Base-by-base conservation (phyloP, 92 coral and sea anemone genomes). In the Porites rus region DNA sequence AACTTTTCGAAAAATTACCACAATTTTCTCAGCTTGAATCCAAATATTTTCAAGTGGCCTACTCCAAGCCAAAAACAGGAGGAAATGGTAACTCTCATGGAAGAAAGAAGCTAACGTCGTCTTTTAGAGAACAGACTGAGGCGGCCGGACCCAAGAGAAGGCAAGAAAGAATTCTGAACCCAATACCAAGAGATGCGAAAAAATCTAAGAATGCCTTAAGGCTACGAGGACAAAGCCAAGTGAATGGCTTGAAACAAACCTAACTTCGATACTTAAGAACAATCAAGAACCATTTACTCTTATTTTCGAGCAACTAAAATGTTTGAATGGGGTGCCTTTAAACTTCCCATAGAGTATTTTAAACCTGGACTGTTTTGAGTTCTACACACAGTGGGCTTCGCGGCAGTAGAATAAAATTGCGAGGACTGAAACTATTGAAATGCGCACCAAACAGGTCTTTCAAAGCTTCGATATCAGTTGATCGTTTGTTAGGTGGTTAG, bases 31-130 rank as follows among this genome's bases (percentile, higher is more conserved):
- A 51, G 18, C 21, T 51, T 1, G 28, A 71, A 10, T 69, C 86
- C n/a, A 59, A 31, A 2, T 81, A 53, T 56, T 81, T 81, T 51
- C 54, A 81, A 16, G 63, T 81, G 20, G 70, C 25, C 59, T 81
- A 81, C 43, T 68, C 77, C 28, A 59, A 81, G 20, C 86, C 86
- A 19, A 72, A 18, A 22, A 72, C 77, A 28, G 24, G 1, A 8
- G 20, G 46, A 56, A 70, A 58, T 31, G 1, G 7, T 54, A 51
- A 38, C 14, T 54, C 7, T 2, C 19, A 8, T 58, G 31, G 10
- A 38, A 81, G 71, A 9, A 58, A 81, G 58, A 59, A 31, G 7
- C 46, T 81, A 12, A 38, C 86, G 13, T 28, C 76, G 4, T 81
- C 77, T 13, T 70, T 58, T 28, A 53, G 13, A 16, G 54, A n/a